Evolutionary conservation across 2,797 vertebrate genomes (phyloP).

Genomic region (Kryptopterus vitreolus): DNA sequence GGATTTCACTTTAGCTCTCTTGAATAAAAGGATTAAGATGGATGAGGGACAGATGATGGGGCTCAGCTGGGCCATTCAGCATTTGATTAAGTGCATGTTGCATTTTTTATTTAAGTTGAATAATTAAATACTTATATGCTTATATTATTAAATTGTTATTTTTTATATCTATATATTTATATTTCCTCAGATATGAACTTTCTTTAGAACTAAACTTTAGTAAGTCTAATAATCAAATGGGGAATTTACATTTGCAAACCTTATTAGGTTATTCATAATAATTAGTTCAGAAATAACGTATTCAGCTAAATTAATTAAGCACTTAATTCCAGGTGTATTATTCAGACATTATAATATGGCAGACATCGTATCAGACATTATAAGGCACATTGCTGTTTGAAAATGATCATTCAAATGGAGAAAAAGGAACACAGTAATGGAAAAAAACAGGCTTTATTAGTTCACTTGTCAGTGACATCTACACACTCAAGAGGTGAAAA

Average conservation of each 20-base stretch:
- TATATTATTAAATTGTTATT: too few relatives aligned
- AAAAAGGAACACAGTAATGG: slow-evolving; percentile 29
- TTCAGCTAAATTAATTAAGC: not conserved
- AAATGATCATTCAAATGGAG: not conserved
- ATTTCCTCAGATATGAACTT: not conserved
- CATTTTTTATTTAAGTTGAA: not conserved
- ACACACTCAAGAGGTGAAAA: slow-evolving; percentile 58
- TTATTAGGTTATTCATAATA: not conserved
- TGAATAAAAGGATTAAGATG: slow-evolving; percentile 32
- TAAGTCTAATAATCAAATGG: not conserved
- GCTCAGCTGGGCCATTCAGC: slow-evolving; percentile 8
- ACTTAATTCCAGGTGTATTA: not conserved
- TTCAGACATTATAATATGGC: not conserved
- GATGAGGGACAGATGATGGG: slow-evolving; percentile 17
- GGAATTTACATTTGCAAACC: not conserved
- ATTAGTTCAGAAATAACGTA: not conserved
- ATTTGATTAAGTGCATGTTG: not conserved
- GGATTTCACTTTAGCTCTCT: slow-evolving; percentile 19
- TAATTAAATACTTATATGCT: not conserved
- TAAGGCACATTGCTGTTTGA: not conserved
- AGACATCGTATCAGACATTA: not conserved
- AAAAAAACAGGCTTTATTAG: slow-evolving; percentile 60
- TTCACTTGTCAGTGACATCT: slow-evolving; percentile 65
- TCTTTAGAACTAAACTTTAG: too few relatives aligned
- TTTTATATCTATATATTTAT: not conserved